phyloP scores from a whole-genome alignment of 2,797 vertebrate species.

The Cossypha caffra region DNA sequence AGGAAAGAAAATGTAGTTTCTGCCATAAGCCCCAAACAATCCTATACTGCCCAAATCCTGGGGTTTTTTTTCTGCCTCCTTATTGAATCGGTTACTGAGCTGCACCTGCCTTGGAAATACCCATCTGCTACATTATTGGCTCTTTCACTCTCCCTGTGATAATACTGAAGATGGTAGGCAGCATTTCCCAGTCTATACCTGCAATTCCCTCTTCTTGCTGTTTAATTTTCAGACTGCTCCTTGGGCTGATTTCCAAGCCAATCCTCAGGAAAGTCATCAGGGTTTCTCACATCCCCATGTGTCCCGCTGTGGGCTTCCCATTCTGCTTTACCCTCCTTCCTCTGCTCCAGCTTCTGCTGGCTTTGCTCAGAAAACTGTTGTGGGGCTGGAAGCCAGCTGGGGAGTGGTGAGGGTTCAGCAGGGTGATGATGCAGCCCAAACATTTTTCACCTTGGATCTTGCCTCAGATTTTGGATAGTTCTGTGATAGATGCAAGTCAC shows the following conservation, averaged over 20 bases:
- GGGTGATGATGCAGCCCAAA: neutral
- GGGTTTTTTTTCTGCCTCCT: neutral
- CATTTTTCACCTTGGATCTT: neutral
- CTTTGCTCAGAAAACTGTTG: neutral
- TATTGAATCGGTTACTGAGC: neutral
- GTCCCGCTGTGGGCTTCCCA: fast-evolving
- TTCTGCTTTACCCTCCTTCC: neutral
- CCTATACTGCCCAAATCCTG: too few relatives aligned
- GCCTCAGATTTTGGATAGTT: neutral
- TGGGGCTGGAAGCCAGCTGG: neutral
- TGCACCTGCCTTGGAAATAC: neutral
- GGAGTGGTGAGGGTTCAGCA: neutral
- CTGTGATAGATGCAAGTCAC: fast-evolving
- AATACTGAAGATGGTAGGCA: neutral
- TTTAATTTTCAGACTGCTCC: neutral
- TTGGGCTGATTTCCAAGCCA: neutral
- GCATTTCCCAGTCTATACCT: fast-evolving
- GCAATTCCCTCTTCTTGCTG: neutral
- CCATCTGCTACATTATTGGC: neutral
- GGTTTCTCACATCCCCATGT: neutral
- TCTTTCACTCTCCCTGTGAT: neutral
- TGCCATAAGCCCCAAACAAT: neutral
- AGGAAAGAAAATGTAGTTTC: neutral
- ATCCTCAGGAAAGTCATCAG: neutral
- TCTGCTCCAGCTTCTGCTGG: neutral